Base-by-base conservation (phyloP, 2,797 vertebrate species). In the Philypnodon macrostomus region DNA sequence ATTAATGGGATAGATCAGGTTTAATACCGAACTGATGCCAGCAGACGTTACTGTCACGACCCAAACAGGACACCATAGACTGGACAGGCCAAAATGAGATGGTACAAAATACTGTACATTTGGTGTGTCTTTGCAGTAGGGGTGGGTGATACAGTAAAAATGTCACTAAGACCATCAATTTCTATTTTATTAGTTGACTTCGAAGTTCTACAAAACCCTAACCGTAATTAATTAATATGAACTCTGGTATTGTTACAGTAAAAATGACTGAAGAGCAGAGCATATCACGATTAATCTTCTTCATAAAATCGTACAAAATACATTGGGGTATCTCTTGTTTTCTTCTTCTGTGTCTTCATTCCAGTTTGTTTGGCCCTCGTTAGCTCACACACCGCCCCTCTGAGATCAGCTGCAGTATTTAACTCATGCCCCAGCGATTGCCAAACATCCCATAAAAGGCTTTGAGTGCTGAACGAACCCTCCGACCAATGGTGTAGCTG, bases 1-100 rank as follows among this genome's bases (percentile, higher is more conserved):
- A 67, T 88, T 89, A 86, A 87, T 85, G 76, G 52, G 88, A 89
- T 88, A 63, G 56, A 56, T 51, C 62, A 37, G 48, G 79, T 73
- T 62, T 44, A 23, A 35, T 42, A 77, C 76, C 75, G 67, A 23
- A 46, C 56, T 67, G 70, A 81, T 31, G 61, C 65, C 47, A 69
- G 48, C 52, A 31, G 9, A 45, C 73, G 65, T 64, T 68, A 71
- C 58, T 45, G 55, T 36, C 48, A 48, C 46, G 37, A 58, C 35
- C 44, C 13, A 3, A 44, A 56, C 8, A 21, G 51, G 16, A 4
- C 30, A 21, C 15, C n/a, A n/a, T n/a, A 14, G 37, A 35, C 35
- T 23, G 33, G 40, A 17, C 39, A 2, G 15, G 40, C 26, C 26
- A 10, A 16, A 17, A 30, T 5, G 11, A 14, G 7, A n/a, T n/a